Evolutionary conservation across 2,888 invertebrate genomes (phyloP), one percentile per base, ranked within the genome.

Genomic region (Zygothrica quintamaculata): DNA sequence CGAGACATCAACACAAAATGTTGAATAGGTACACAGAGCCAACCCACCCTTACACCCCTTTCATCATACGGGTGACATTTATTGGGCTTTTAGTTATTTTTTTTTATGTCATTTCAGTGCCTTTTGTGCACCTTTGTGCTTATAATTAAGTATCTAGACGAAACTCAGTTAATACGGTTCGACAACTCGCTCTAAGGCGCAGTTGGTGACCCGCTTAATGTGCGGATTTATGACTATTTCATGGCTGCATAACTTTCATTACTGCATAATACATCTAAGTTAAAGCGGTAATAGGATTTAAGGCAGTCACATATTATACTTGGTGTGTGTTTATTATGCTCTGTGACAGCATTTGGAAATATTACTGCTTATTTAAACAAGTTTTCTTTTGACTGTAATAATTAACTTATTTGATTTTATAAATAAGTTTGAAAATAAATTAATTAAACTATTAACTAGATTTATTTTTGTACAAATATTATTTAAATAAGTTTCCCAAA

Each of bases 111-210:
- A n/a, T n/a, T 37, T 22, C 7, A 43, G 34, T 15, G 46, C 22
- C 18, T 34, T n/a, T 43, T 57, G 8, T 39, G 57, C 61, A 68
- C 56, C 69, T 80, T 73, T 70, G 51, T 77, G 78, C 62, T 70
- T 66, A 84, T 82, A 84, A 86, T 84, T 81, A 86, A 80, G 78
- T 77, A 67, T 62, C 69, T 61, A 53, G 70, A 51, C 75, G 52
- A 42, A 26, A n/a, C 33, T 44, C 4, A 56, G 26, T 37, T 57
- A 59, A 64, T 56, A 44, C 25, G 44, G 22, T 58, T 46, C 47
- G 42, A 44, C 66, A 31, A 16, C 26, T 13, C 42, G 34, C n/a
- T 34, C 31, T 31, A 22, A 22, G 22, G 34, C 15, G 13, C 25
- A 13, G 50, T 16, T 6, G 26, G 13, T 9, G 39, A 13, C 18